These are phyloP conservation scores for Condylostylus longicornis DNA, from an alignment of 1,140 invertebrate species.

Conservation along the genomic window DNA sequence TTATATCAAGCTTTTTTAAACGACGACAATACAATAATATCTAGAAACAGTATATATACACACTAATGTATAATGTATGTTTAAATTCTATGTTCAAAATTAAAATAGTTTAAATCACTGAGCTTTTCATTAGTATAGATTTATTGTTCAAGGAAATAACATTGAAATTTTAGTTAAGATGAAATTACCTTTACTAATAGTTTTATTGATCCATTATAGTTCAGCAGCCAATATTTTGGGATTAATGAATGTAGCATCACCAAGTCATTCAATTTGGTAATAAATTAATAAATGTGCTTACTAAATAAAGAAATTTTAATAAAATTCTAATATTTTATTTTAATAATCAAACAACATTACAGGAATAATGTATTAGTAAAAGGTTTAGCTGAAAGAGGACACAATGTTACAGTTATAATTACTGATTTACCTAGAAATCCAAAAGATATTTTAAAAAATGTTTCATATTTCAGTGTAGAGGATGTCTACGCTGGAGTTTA, in stretches of 20 bases:
- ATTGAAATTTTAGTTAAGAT: too few relatives aligned
- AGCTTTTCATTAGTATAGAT: too few relatives aligned
- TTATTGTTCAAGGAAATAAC: too few relatives aligned
- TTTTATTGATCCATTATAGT: too few relatives aligned
- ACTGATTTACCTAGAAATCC: neutral
- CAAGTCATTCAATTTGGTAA: conserved; percentile 1
- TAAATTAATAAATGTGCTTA: neutral
- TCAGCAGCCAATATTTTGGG: conserved; percentile 2
- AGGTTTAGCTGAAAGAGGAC: conserved; percentile 13
- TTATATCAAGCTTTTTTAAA: too few relatives aligned
- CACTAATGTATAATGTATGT: too few relatives aligned
- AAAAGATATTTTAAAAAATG: neutral
- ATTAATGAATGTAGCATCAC: neutral
- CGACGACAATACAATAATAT: too few relatives aligned
- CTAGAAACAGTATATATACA: too few relatives aligned
- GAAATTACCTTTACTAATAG: too few relatives aligned
- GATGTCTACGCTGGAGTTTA: neutral
- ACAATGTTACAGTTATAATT: conserved; percentile 11
- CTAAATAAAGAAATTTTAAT: neutral
- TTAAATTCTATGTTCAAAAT: too few relatives aligned
- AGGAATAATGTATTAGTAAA: conserved; percentile 10
- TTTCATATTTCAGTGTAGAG: conserved; percentile 6
- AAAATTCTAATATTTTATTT: neutral
- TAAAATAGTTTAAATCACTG: too few relatives aligned
- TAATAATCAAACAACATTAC: neutral